Conservation (phyloP, 2,797 vertebrate species). For the Halcyon badia region DNA sequence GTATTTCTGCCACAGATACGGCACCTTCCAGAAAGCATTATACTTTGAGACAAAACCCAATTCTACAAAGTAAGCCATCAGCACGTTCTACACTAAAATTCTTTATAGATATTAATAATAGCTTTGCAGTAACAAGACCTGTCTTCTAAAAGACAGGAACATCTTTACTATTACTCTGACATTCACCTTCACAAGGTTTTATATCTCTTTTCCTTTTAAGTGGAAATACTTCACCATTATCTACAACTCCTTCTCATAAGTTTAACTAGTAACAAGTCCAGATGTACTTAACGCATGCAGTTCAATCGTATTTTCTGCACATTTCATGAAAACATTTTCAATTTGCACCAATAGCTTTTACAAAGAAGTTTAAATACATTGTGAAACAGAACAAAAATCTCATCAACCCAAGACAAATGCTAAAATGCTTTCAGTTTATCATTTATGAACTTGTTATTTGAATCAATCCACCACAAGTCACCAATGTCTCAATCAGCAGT, state of each 20-base stretch:
- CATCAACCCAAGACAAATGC: neutral
- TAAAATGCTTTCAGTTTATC: neutral
- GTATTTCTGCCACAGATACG: neutral
- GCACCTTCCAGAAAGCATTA: neutral
- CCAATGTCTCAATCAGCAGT: neutral
- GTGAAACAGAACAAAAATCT: neutral
- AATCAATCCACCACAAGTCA: neutral
- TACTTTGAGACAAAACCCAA: neutral
- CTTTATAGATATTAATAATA: constrained; percentile 24
- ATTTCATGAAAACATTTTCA: constrained; percentile 7
- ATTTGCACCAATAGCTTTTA: neutral
- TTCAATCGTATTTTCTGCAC: neutral
- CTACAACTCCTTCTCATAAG: neutral
- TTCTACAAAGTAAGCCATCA: neutral
- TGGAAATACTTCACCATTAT: neutral
- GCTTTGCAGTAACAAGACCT: neutral
- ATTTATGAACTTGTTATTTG: neutral
- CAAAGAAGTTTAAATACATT: neutral
- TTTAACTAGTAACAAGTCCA: neutral
- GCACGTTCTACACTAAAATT: neutral
- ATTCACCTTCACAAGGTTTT: neutral
- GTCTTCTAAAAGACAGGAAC: neutral
- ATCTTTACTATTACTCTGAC: neutral
- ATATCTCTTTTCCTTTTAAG: neutral
- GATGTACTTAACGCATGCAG: neutral